These are phyloP conservation scores for Nymphalis io DNA, from an alignment of 1,140 invertebrate genomes.

Conservation along the genomic window DNA sequence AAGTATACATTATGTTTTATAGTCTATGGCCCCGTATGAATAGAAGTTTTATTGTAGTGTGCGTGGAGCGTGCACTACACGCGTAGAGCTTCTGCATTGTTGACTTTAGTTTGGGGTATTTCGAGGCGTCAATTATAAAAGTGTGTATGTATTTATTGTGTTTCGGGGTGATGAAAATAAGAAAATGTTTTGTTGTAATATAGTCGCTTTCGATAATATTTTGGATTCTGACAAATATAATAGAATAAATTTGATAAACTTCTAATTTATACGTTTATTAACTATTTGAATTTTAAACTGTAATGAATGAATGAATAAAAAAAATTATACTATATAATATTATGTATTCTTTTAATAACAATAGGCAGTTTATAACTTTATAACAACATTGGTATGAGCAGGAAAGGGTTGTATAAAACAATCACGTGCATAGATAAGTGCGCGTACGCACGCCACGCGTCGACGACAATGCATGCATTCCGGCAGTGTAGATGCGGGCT, in stretches of 20 bases:
- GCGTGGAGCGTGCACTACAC: constrained; percentile 53
- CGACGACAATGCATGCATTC: constrained; percentile 34
- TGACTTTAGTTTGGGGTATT: constrained; percentile 46
- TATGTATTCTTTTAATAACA: not conserved
- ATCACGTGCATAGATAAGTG: constrained; percentile 46
- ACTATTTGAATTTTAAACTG: too few species aligned
- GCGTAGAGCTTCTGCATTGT: constrained; percentile 47
- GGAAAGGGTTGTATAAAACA: constrained; percentile 42
- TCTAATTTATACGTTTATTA: too few species aligned
- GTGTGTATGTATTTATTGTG: constrained; percentile 23
- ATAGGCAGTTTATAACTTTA: not conserved
- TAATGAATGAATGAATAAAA: too few species aligned
- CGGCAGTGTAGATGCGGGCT: constrained; percentile 34
- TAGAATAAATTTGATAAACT: not conserved
- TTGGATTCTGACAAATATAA: not conserved
- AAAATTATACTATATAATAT: not conserved
- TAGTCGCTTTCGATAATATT: not conserved
- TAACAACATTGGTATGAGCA: constrained; percentile 12
- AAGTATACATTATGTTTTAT: constrained; percentile 43
- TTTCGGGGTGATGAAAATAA: constrained; percentile 19
- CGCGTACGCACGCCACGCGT: constrained; percentile 47
- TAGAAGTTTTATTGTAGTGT: constrained; percentile 44
- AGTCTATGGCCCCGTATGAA: constrained; percentile 36
- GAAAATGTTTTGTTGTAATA: constrained; percentile 6
- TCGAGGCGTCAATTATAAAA: constrained; percentile 39